Evolutionary conservation across 2,888 invertebrate species (phyloP), one percentile per base, ranked within the genome.

Genomic region (Panzeria rudis): DNA sequence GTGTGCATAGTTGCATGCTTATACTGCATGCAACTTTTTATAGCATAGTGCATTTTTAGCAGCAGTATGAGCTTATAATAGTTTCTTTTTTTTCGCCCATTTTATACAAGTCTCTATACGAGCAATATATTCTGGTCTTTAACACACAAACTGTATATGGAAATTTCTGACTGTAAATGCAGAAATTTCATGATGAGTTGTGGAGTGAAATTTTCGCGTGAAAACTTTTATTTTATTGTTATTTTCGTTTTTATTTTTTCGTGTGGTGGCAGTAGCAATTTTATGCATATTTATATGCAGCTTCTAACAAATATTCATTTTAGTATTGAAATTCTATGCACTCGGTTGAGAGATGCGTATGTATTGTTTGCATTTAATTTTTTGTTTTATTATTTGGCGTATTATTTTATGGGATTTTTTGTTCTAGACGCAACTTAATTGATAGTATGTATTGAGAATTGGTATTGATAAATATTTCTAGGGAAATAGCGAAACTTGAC

Each of bases 221-320:
- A 78, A 77, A 50, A 32, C n/a, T 41, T 25, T 9, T 20, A 59
- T 35, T 59, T 59, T 2, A 29, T 29, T 1, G 1, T 32, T 29
- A 3, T 15, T 61, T 35, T 61, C 1, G 0, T 5, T 15, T 68
- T 50, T 29, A 25, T 54, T 41, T 32, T 54, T 59, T 3, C 1
- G 0, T 35, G n/a, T 47, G 13, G 2, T 0, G 9, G 25, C 13
- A 35, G 3, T 9, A 23, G 32, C 50, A 50, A 50, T 73, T 59
- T 38, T 29, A 41, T 72, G 66, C 38, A 54, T 32, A 64, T 69
- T 79, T 71, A 62, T 71, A 41, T 64, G 64, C 72, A 52, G 50
- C 41, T 68, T 73, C 80, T 50, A 80, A 80, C 15, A 38, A 73
- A 29, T 50, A 11, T 56, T 66, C 64, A 47, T 47, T 80, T 72